A percentile compares a stretch with the other conserved stretches of the same genome.
phyloP scores from a whole-genome alignment of 2,888 invertebrate genomes.

The Eupithecia subumbrata region DNA sequence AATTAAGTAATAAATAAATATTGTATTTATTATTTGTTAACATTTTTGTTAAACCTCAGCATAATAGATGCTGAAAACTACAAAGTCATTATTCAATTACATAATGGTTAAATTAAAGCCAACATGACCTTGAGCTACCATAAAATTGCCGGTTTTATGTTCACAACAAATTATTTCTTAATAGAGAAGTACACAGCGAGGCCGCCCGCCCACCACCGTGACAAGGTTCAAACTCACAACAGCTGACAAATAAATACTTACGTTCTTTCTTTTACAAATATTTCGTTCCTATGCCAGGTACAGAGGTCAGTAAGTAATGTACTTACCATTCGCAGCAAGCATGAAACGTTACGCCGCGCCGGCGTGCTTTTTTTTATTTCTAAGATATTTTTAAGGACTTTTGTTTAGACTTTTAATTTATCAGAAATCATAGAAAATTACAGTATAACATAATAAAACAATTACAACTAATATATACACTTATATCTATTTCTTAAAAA shows the following conservation, averaged over 20 bases:
- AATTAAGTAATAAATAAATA: no score
- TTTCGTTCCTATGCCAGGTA: background rate
- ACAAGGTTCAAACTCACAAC: conserved; percentile 8
- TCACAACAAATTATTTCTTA: conserved; percentile 32
- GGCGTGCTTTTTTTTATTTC: no score
- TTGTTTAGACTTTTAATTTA: no score
- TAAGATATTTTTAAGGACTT: no score
- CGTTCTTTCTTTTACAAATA: background rate
- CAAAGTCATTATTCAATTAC: conserved; percentile 28
- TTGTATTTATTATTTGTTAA: no score
- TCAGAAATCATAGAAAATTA: no score
- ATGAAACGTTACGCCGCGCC: no score
- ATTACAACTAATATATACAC: no score
- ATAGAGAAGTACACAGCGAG: conserved; percentile 19
- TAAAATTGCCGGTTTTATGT: conserved; percentile 28
- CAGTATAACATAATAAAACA: no score
- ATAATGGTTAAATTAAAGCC: conserved; percentile 9
- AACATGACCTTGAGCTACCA: conserved; percentile 21
- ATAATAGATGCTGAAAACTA: background rate
- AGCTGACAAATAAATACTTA: background rate
- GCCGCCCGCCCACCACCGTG: conserved; percentile 23
- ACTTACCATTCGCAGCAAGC: no score
- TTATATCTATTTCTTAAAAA: no score
- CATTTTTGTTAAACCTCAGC: background rate
- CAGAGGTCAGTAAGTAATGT: no score